Evolutionary conservation across 2,888 invertebrate genomes (phyloP).

Genomic region (Chloroclystis v-ata): DNA sequence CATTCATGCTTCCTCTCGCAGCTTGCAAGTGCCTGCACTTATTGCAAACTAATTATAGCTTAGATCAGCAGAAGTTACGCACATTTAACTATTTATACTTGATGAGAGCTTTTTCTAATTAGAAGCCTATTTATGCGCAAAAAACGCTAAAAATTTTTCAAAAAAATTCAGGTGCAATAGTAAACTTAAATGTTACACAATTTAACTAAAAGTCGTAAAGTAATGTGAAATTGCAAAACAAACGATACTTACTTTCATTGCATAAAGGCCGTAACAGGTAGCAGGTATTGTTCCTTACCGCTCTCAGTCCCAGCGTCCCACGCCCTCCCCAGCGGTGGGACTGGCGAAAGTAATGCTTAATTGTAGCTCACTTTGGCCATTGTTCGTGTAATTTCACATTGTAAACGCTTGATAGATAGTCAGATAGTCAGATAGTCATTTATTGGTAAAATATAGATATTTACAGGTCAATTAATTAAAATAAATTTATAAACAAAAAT

Average conservation of each 20-base stretch:
- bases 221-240: slow-evolving; percentile 35
- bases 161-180: too few relatives aligned
- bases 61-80: background rate
- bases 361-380: slow-evolving; percentile 25
- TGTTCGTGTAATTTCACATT: slow-evolving; percentile 35
- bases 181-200: slow-evolving; percentile 13
- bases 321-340: slow-evolving; percentile 19
- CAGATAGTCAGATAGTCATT: too few relatives aligned
- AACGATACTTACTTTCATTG: slow-evolving; percentile 65
- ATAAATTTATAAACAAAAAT: too few relatives aligned
- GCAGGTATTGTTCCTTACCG: slow-evolving; percentile 45
- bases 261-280: slow-evolving; percentile 50
- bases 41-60: slow-evolving; percentile 15
- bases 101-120: too few relatives aligned
- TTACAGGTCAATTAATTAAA: too few relatives aligned
- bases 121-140: too few relatives aligned
- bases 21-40: slow-evolving; percentile 1
- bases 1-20: slow-evolving; percentile 8
- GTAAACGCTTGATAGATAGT: slow-evolving; percentile 15
- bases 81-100: too few relatives aligned
- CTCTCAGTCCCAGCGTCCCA: slow-evolving; percentile 33
- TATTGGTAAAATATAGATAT: too few relatives aligned
- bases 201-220: slow-evolving; percentile 11
- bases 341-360: slow-evolving; percentile 30
- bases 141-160: too few relatives aligned